phyloP scores from a whole-genome alignment of 2,888 invertebrate genomes.

The Nebria brevicollis region DNA sequence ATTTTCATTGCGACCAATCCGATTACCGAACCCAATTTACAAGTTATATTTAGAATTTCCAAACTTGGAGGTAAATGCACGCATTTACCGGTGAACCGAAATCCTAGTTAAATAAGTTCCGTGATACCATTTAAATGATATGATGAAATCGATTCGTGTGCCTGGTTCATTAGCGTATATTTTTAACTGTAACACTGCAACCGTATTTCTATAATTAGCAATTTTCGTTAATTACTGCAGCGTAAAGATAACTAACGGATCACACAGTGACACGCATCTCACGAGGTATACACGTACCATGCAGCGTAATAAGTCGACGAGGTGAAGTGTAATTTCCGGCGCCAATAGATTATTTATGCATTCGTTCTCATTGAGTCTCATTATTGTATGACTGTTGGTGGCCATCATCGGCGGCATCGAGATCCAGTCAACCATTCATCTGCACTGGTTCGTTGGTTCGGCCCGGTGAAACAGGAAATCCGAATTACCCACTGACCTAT shows the following conservation, averaged over 20 bases:
- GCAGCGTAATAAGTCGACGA: neutral
- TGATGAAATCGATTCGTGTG: neutral
- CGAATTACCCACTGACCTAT: constrained; percentile 34
- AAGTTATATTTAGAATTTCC: too few relatives aligned
- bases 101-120: neutral
- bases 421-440: neutral
- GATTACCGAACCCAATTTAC: too few relatives aligned
- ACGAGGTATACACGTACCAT: neutral
- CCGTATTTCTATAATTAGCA: constrained; percentile 1
- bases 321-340: neutral
- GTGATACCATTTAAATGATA: neutral
- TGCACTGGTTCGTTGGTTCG: neutral
- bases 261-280: neutral
- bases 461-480: constrained; percentile 19
- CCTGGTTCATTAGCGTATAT: neutral
- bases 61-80: too few relatives aligned
- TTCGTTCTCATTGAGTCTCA: neutral
- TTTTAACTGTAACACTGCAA: neutral
- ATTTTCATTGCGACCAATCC: too few relatives aligned
- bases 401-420: neutral
- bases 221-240: neutral
- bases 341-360: neutral
- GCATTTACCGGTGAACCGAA: too few relatives aligned
- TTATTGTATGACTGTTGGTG: neutral
- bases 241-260: neutral